These are phyloP conservation scores for Vesta saturnalis DNA, from an alignment of 2,888 invertebrate species.

Conservation along the genomic window DNA sequence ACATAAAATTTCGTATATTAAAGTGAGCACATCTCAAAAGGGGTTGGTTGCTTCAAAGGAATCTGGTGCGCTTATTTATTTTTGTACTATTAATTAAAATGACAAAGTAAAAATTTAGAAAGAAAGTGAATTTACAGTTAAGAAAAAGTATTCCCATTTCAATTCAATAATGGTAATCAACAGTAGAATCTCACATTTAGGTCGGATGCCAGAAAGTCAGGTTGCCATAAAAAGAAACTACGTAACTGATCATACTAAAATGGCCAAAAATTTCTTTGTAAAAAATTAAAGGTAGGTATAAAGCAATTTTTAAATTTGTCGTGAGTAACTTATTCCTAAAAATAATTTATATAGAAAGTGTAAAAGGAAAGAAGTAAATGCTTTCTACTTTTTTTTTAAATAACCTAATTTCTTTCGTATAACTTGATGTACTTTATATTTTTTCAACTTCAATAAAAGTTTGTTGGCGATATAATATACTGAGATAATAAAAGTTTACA, in stretches of 20 bases:
- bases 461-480: conserved; percentile 34
- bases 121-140: conserved; percentile 3
- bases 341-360: neutral
- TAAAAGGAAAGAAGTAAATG: conserved; percentile 2
- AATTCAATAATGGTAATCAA: conserved; percentile 27
- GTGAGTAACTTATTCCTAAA: neutral
- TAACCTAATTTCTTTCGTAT: conserved; percentile 28
- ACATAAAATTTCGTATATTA: too few relatives aligned
- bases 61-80: too few relatives aligned
- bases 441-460: conserved; percentile 34
- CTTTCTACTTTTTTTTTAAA: conserved; percentile 7
- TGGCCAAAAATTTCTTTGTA: neutral
- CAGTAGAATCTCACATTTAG: conserved; percentile 17
- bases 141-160: conserved; percentile 15
- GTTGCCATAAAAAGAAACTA: conserved; percentile 19
- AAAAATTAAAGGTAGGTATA: neutral
- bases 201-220: conserved; percentile 24
- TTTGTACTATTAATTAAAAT: neutral
- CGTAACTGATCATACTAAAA: conserved; percentile 16
- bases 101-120: neutral
- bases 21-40: too few relatives aligned
- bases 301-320: conserved; percentile 13
- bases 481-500: conserved; percentile 34
- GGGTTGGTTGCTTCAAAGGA: too few relatives aligned
- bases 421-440: conserved; percentile 29